Evolutionary conservation across 2,113 vertebrate species (phyloP), one percentile per base, ranked within the genome.

Genomic region (Saguinus imperator): DNA sequence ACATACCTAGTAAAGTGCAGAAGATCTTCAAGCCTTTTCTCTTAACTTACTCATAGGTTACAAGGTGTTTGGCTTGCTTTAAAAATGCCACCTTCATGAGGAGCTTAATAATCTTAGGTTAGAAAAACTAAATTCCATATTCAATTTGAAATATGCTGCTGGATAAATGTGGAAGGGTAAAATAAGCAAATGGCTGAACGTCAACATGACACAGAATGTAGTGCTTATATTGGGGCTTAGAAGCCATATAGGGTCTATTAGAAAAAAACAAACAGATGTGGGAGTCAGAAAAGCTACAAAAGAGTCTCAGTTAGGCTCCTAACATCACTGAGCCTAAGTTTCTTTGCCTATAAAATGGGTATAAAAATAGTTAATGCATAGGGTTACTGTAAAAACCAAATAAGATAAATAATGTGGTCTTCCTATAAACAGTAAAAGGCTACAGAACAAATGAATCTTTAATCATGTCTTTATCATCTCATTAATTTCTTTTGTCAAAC

Each of bases 81-180:
- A 37, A 27, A 55, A 16, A 77, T 64, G 27, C 29, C 61, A 0
- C 1, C 43, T 52, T 86, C 43, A 72, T 40, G 32, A 76, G 55
- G 21, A 23, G 45, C 52, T 91, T 88, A 79, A 68, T 83, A 52
- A 50, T 73, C 80, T 95, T 94, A 88, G 66, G 16, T 94, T 48
- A 93, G 81, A 87, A 61, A 87, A 80, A 94, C 29, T 35, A 61
- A 23, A 58, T 57, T 66, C 12, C n/a, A 50, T 27, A 43, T 75
- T 61, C 29, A 87, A 23, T 68, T 84, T 32, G 93, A 82, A 95
- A 96, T 81, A 76, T 55, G 3, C 6, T 43, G 1, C 23, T 73
- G 75, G 76, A 73, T 57, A 94, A 57, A 79, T 43, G 8, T 79
- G 29, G 52, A 76, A 81, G 64, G 48, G 18, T 37, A 90, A 82